Percentiles rank a stretch among this genome's conserved stretches.
Conservation (phyloP, 2,113 vertebrate species). For the Paradoxurus hermaphroditus region DNA sequence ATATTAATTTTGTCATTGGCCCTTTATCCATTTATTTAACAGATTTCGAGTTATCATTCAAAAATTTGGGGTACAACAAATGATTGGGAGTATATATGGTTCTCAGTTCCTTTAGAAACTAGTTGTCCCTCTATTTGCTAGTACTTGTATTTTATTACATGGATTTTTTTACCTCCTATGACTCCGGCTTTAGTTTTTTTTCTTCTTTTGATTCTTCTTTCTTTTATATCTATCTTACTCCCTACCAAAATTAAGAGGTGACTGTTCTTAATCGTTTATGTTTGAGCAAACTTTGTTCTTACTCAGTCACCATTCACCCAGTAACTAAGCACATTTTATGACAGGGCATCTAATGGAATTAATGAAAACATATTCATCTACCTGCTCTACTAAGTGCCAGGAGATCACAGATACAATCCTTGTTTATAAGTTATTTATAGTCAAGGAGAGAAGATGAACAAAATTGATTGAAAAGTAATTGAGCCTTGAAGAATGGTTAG, state of each 20-base stretch:
- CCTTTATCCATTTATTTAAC: neutral
- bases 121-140: neutral
- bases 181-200: neutral
- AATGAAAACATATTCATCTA: neutral
- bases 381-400: neutral
- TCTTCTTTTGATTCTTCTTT: neutral
- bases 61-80: neutral
- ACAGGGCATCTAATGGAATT: neutral
- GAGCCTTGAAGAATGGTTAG: neutral
- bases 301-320: neutral
- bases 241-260: neutral
- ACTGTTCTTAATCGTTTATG: neutral
- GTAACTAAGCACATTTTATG: neutral
- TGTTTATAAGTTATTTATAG: neutral
- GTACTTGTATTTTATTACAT: neutral
- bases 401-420: neutral
- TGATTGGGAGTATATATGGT: neutral
- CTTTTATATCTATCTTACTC: neutral
- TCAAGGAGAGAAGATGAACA: neutral
- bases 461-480: neutral
- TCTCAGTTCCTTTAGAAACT: neutral
- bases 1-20: neutral
- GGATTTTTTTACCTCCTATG: neutral
- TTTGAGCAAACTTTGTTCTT: constrained; percentile 10
- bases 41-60: neutral